Base-by-base conservation (phyloP, 2,797 vertebrate species). In the Nasua narica region DNA sequence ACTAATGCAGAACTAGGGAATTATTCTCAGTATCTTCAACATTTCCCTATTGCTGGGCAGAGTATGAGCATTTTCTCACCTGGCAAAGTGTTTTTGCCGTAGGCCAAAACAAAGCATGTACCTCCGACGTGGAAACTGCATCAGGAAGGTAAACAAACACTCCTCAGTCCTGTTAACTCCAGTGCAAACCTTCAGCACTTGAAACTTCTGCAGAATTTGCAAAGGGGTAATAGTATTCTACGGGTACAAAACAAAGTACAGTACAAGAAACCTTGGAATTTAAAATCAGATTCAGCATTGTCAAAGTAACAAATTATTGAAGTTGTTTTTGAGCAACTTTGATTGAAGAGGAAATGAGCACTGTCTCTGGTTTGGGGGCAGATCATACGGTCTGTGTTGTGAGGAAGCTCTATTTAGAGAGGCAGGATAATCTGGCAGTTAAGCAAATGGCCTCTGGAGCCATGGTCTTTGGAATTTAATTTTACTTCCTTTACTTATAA, bases 21-120 rank as follows among this genome's bases (percentile, higher is more conserved):
- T 35, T 86, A n/a, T 5, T 5, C 74, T 74, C 18, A 0, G 16
- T 70, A 29, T 37, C 82, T 89, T n/a, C 69, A 52, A 2, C 1
- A 3, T 1, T 48, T 87, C 6, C 0, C 27, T 62, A 50, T 76
- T 86, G 23, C 77, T 92, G 0, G 0, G n/a, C 27, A 78, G 72
- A n/a, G 46, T 40, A 16, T 32, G 3, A 16, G 27, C 4, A 19
- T 78, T 97, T 93, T 83, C 18, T 23, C 37, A 62, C 67, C 58
- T 54, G 89, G 32, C 13, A 46, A 96, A 95, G 90, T 85, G 69
- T 54, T 96, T n/a, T 93, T 91, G 86, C 97, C 14, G 0, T 92
- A 56, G 91, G 90, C 2, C 91, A 78, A 98, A 97, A 87, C 23
- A 12, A 60, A 52, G 1, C 12, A 5, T 2, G 1, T 23, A 10